Base-by-base conservation (phyloP, 2,888 invertebrate species). In the Uropetala carovei region DNA sequence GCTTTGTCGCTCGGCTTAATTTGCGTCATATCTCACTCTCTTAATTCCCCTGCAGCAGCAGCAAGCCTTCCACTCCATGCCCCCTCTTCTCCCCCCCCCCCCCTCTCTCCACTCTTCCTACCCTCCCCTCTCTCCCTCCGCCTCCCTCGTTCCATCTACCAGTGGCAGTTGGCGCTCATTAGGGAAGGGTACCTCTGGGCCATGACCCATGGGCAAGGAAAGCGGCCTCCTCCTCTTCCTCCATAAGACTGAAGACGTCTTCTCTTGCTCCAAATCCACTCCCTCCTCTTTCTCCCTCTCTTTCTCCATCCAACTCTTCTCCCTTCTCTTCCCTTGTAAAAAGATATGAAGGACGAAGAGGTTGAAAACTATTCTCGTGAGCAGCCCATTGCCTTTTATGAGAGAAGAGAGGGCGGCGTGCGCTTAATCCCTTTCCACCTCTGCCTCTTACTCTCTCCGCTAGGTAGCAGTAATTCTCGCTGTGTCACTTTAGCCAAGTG, bases 1-100 rank as follows among this genome's bases (percentile, higher is more conserved):
- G 86, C 86, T 86, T 89, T 89, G 89, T 89, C 89, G 89, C 89
- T 86, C n/a, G 60, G 86, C 89, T 68, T 89, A 89, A 89, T 89
- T 89, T 89, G 89, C 64, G 89, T 89, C 89, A 89, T 89, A 89
- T 89, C 89, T 89, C 86, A 86, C 86, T 86, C 86, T 60, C 86
- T 86, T 86, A 86, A 86, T 86, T 86, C 86, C 86, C 86, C 86
- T 64, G 86, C 59, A 86, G 83, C 57, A 30, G 30, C 83, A 18
- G 86, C 86, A 86, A 60, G 86, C 58, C 86, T 59, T 30, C 83
- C 83, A 83, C 83, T 83, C 83, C 83, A 83, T n/a, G 18, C 27
- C n/a, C 83, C 56, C 18, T 43, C 43, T 43, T 43, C 43, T 7
- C 83, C 43, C 83, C 56, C 2, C 27, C 57, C 14, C 43, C 0